Evolutionary conservation across 2,113 vertebrate species (phyloP).

Genomic region (Setophaga coronata): DNA sequence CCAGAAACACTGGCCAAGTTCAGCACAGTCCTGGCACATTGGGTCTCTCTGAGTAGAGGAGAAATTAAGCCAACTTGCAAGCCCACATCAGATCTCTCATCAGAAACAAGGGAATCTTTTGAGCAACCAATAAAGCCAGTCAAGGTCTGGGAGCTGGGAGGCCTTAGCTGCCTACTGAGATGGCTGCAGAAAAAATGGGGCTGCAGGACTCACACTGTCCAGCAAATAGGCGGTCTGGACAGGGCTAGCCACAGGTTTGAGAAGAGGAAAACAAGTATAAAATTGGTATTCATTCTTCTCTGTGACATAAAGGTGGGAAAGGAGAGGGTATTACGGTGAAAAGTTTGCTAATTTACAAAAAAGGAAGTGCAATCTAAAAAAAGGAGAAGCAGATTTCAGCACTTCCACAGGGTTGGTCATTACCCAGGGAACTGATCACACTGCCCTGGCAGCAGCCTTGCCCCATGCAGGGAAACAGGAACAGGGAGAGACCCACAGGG

Average conservation of each 20-base stretch:
- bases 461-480: background rate
- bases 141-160: background rate
- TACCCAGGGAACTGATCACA: background rate
- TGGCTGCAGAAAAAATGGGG: background rate
- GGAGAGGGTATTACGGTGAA: background rate
- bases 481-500: background rate
- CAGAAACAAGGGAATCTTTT: background rate
- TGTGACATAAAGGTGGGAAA: background rate
- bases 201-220: background rate
- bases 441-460: background rate
- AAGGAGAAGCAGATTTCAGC: background rate
- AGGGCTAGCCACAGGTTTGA: background rate
- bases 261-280: background rate
- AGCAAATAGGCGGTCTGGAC: background rate
- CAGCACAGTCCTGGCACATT: accelerated
- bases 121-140: background rate
- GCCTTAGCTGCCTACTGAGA: background rate
- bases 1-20: background rate
- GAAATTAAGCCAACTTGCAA: background rate
- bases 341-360: background rate
- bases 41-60: background rate
- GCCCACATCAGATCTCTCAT: background rate
- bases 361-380: background rate
- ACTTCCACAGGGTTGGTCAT: background rate
- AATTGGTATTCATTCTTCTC: background rate